Evolutionary conservation across 2,888 invertebrate species (phyloP), one percentile per base, ranked within the genome.

Genomic region (Drosophila testacea): DNA sequence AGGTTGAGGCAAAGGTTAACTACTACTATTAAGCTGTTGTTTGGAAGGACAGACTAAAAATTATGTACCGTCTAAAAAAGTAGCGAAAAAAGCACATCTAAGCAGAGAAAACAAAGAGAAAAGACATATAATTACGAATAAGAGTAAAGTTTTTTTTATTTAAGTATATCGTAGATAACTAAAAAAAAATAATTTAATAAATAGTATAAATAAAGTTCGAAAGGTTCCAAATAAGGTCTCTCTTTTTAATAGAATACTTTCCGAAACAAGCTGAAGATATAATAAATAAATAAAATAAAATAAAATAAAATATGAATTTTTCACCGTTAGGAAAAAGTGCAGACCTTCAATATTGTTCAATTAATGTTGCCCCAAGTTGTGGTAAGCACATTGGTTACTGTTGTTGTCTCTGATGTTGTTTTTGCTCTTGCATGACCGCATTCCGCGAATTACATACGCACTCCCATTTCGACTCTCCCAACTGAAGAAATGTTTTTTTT

Each of bases 381-480:
- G 22, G 65, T 50, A 57, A 65, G 52, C 60, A 52, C 54, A 62
- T 39, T 50, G 55, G 73, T 28, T 59, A 60, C 34, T 63, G 47
- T 13, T 38, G 34, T 9, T 65, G 42, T 10, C 47, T 57, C 9
- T 60, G 47, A 22, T 50, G 61, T 30, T 47, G 61, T 16, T 62
- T 69, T 47, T 56, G 48, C 27, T 67, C 41, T 50, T 50, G 71
- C 46, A 42, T 73, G 79, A 47, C 81, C 79, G 77, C 81, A 83
- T 83, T 83, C 79, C 87, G 6, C 32, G 30, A 59, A 72, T 70
- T 36, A 60, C 71, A 54, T 16, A 57, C 65, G 50, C 46, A 63
- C 64, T 72, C 41, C 42, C 57, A 57, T 30, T 52, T 41, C 9
- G 28, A 54, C 36, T 46, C 46, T 27, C 28, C 6, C 60, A 47